phyloP scores from a whole-genome alignment of 2,113 vertebrate species.

The Carlito syrichta region DNA sequence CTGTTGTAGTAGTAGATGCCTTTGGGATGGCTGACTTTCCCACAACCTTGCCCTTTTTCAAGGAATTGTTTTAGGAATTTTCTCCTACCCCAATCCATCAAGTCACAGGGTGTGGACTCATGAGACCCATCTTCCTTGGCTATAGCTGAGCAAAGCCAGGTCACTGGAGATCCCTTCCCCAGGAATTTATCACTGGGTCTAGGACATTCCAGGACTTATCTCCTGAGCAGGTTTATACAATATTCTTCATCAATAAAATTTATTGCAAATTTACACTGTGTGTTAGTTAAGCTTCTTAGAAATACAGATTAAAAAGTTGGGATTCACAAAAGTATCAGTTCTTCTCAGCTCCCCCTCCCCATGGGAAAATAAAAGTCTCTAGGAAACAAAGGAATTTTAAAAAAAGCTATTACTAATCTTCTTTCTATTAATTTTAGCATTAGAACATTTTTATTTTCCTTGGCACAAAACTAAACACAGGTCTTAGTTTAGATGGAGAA shows the following conservation, averaged over 20 bases:
- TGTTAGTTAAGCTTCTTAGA: neutral
- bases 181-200: neutral
- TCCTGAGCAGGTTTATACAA: neutral
- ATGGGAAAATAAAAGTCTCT: neutral
- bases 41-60: neutral
- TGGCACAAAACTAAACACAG: neutral
- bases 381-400: neutral
- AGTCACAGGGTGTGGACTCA: neutral
- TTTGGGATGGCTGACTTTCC: neutral
- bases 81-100: neutral
- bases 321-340: neutral
- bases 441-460: neutral
- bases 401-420: neutral
- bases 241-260: neutral
- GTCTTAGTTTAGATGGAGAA: neutral
- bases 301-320: neutral
- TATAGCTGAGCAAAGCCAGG: neutral
- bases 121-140: neutral
- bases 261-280: neutral
- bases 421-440: constrained; percentile 5
- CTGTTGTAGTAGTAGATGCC: neutral
- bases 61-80: neutral
- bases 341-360: neutral
- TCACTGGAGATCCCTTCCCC: neutral
- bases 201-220: neutral